A percentile compares a stretch with the other conserved stretches of the same genome.
These are phyloP conservation scores for Rhizoglyphus robini DNA, from an alignment of 1,140 invertebrate species.

Conservation along the genomic window DNA sequence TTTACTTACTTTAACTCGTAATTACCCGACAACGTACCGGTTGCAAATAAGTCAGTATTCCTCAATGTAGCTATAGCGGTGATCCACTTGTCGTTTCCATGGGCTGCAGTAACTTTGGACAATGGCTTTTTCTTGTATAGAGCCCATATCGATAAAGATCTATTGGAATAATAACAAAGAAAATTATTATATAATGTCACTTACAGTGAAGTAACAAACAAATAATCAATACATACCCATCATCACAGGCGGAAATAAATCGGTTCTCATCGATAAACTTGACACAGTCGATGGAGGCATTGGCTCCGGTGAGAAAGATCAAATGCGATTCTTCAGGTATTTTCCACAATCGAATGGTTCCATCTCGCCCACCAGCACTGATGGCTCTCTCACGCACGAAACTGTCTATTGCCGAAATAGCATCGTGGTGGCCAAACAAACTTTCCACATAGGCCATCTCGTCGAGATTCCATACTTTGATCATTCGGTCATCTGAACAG, in stretches of 20 bases:
- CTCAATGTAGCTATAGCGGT: constrained; percentile 58
- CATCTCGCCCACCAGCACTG: constrained; percentile 73
- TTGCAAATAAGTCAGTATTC: constrained; percentile 79
- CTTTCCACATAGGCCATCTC: constrained; percentile 93
- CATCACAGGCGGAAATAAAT: constrained; percentile 76
- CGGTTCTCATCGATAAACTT: constrained; percentile 78
- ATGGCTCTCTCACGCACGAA: constrained; percentile 57
- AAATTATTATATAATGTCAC: background rate
- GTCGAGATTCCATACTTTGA: constrained; percentile 80
- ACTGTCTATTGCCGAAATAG: constrained; percentile 70
- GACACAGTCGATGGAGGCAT: constrained; percentile 70
- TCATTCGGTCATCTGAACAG: constrained; percentile 58
- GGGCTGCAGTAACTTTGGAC: constrained; percentile 53
- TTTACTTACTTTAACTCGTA: background rate
- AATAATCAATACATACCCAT: constrained; percentile 65
- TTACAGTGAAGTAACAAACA: background rate
- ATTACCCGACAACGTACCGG: constrained; percentile 41
- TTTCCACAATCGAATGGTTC: constrained; percentile 79
- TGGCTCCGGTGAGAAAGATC: constrained; percentile 58
- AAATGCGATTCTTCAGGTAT: constrained; percentile 90
- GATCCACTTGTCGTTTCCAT: constrained; percentile 74
- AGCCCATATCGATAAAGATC: constrained; percentile 67
- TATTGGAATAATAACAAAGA: constrained; percentile 26
- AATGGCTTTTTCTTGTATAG: constrained; percentile 78
- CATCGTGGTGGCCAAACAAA: constrained; percentile 77